These are phyloP conservation scores for Gortyna flavago DNA, from an alignment of 2,888 invertebrate species.

Conservation along the genomic window DNA sequence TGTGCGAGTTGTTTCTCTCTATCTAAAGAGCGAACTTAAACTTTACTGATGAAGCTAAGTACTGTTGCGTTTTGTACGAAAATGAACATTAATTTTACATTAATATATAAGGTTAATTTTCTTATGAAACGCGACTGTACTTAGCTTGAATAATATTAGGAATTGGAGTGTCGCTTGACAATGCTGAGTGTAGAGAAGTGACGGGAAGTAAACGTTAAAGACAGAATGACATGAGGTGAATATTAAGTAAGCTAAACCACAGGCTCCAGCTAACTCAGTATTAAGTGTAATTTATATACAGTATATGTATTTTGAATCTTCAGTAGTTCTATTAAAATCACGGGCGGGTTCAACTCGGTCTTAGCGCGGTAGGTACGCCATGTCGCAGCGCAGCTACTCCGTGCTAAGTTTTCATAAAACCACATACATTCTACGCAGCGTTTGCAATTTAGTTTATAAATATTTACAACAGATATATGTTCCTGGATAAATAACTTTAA, in stretches of 20 bases:
- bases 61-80: background rate
- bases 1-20: background rate
- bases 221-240: background rate
- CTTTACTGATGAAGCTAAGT: background rate
- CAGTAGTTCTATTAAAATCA: background rate
- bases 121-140: background rate
- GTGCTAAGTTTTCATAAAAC: background rate
- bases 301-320: background rate
- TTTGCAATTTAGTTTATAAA: background rate
- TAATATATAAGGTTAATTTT: background rate
- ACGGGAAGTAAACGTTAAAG: background rate
- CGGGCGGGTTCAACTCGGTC: background rate
- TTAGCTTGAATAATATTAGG: background rate
- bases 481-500: background rate
- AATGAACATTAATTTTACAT: background rate
- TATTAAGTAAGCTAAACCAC: background rate
- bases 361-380: conserved; percentile 4
- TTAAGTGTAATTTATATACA: background rate
- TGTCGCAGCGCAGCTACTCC: conserved; percentile 10
- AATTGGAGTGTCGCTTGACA: background rate
- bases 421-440: no score
- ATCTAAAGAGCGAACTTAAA: background rate
- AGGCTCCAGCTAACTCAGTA: background rate
- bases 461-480: background rate
- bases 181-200: background rate